A percentile compares a stretch with the other conserved stretches of the same genome.
Evolutionary conservation across 2,113 vertebrate genomes (phyloP).

Genomic region (Chaetodon auriga): DNA sequence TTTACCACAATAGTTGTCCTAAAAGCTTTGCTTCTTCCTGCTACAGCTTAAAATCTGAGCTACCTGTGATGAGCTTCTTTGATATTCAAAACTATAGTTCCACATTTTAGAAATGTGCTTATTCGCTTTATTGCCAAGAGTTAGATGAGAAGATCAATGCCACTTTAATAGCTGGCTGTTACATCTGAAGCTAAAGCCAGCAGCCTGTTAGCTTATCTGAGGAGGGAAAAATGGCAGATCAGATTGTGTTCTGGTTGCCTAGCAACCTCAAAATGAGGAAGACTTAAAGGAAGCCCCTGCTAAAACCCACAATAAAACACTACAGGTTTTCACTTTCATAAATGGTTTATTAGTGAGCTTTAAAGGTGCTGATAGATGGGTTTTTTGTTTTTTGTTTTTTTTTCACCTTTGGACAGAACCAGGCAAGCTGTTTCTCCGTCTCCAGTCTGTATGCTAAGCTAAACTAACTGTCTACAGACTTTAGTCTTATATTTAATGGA

Average conservation of each 20-base stretch:
- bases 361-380: not conserved
- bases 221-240: not conserved
- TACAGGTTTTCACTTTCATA: not conserved
- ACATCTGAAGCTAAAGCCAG: not conserved
- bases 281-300: not conserved
- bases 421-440: not conserved
- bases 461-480: not conserved
- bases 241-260: not conserved
- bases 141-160: not conserved
- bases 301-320: not conserved
- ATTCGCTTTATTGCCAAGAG: not conserved
- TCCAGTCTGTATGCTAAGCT: not conserved
- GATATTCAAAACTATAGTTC: not conserved
- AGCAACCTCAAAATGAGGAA: not conserved
- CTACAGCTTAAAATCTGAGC: not conserved
- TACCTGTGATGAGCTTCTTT: not conserved
- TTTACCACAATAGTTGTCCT: conserved; percentile 15
- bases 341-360: not conserved
- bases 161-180: not conserved
- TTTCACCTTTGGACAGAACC: not conserved
- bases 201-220: not conserved
- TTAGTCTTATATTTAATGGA: not conserved
- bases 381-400: not conserved
- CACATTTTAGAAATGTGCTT: not conserved
- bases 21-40: conserved; percentile 13